These are phyloP conservation scores for Eurypyga helias DNA, from an alignment of 2,113 vertebrate genomes.

Conservation along the genomic window DNA sequence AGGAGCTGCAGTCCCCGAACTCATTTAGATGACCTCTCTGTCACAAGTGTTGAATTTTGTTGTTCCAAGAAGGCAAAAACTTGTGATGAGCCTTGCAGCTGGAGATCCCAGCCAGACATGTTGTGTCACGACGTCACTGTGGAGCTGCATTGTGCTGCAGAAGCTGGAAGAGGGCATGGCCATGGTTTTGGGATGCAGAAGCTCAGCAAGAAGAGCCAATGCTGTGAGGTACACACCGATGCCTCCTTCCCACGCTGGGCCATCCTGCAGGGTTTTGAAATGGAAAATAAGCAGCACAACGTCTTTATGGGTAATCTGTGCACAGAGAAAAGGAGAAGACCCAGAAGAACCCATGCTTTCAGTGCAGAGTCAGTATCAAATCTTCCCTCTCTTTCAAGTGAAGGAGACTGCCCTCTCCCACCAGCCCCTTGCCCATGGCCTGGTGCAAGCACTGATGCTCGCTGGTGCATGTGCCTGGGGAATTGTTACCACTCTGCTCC, in stretches of 20 bases:
- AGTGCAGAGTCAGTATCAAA: background rate
- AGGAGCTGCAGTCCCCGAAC: background rate
- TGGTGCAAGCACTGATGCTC: background rate
- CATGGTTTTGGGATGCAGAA: background rate
- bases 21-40: background rate
- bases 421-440: background rate
- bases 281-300: background rate
- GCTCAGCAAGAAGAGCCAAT: background rate
- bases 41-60: background rate
- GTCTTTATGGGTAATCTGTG: background rate
- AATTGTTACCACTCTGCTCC: too few relatives aligned
- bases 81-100: background rate
- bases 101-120: background rate
- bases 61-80: background rate
- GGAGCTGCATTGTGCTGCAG: background rate
- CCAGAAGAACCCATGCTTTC: background rate
- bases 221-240: background rate
- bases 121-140: too few relatives aligned
- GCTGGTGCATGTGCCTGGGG: fast-evolving
- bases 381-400: background rate
- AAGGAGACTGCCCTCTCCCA: background rate
- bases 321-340: background rate
- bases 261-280: background rate
- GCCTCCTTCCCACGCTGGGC: background rate
- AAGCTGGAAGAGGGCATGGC: background rate